Conservation (phyloP, 2,888 invertebrate genomes). For the Dryobota labecula region DNA sequence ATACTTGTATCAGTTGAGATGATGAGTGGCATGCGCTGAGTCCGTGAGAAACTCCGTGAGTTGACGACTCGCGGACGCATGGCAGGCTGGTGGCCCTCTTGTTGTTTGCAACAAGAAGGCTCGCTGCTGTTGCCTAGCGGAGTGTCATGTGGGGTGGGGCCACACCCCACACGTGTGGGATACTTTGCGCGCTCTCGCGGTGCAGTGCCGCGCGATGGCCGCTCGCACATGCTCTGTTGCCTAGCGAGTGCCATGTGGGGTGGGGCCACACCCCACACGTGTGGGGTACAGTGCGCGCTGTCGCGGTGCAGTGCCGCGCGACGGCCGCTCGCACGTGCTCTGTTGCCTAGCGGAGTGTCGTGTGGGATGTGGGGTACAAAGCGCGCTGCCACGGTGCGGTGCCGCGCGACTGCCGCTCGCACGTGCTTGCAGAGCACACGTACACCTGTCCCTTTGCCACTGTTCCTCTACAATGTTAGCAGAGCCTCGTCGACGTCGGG, state of each 20-base stretch:
- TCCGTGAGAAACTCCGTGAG: too few species aligned
- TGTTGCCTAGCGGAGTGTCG: neutral
- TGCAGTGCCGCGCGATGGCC: too few species aligned
- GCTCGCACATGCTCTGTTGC: neutral
- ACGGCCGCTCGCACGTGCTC: too few species aligned
- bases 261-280: too few species aligned
- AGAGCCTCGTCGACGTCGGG: neutral
- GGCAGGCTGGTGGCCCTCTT: neutral
- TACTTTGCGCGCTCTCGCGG: neutral
- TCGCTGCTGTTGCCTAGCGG: neutral
- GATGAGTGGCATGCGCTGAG: constrained; percentile 1
- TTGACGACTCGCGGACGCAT: neutral
- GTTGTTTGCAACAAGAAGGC: neutral
- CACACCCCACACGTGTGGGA: too few species aligned
- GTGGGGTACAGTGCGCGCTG: neutral
- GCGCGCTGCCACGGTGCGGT: neutral
- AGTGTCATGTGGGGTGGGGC: neutral
- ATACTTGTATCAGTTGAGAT: neutral
- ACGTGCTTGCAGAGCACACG: neutral
- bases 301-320: neutral
- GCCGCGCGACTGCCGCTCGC: too few species aligned
- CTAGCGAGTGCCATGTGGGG: neutral
- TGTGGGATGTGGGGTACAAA: neutral
- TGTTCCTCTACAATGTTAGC: neutral
- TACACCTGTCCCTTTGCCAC: too few species aligned